Evolutionary conservation across 2,888 invertebrate genomes (phyloP).

Genomic region (Nipponacmea schrenckii): DNA sequence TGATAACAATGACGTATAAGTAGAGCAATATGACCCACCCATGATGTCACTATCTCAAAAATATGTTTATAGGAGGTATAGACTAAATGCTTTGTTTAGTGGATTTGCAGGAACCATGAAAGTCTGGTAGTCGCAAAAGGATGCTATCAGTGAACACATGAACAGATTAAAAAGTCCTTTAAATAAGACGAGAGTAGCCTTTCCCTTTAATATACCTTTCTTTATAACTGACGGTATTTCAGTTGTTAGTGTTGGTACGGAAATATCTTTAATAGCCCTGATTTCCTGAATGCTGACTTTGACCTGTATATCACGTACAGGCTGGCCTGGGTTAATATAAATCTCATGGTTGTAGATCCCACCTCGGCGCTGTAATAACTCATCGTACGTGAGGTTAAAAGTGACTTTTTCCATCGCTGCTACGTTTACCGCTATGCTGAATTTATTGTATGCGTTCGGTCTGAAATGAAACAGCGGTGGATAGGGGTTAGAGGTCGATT

Average conservation of each 20-base stretch:
- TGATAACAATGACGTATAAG: no score
- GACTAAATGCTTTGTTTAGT: no score
- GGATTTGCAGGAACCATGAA: no score
- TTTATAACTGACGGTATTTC: conserved; percentile 30
- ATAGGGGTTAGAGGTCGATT: background rate
- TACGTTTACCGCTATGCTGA: conserved; percentile 73
- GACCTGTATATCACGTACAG: conserved; percentile 75
- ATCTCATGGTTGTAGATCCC: conserved; percentile 78
- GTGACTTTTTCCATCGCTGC: conserved; percentile 74
- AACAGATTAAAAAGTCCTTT: no score
- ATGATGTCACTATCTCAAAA: no score
- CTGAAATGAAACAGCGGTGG: conserved; percentile 33
- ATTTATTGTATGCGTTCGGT: conserved; percentile 53
- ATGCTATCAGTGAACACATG: no score
- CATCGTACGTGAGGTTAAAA: conserved; percentile 81
- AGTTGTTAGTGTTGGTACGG: conserved; percentile 47
- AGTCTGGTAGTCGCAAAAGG: no score
- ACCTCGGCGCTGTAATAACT: conserved; percentile 75
- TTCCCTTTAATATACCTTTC: no score
- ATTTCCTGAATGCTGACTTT: conserved; percentile 76
- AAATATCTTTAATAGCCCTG: conserved; percentile 68
- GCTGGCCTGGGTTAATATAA: conserved; percentile 77
- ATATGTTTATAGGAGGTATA: no score
- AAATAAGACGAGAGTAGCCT: no score
- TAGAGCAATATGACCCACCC: no score